Percentiles rank a stretch among this genome's conserved stretches.
Conservation (phyloP, 2,888 invertebrate genomes). For the Uloborus plumipes region DNA sequence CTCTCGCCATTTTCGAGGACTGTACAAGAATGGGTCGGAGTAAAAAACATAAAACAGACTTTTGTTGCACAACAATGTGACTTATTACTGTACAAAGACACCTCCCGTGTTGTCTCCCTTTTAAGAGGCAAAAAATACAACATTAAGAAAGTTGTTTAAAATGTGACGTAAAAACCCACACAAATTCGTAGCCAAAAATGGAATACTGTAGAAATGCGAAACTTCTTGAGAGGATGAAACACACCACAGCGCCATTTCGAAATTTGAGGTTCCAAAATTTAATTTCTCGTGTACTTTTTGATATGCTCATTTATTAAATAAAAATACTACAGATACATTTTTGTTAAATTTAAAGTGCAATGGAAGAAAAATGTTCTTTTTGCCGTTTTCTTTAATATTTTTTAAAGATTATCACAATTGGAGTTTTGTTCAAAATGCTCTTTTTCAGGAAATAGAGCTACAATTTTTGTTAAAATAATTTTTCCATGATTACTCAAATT, state of each 20-base stretch:
- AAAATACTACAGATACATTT: too few species aligned
- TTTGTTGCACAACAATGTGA: slow-evolving; percentile 44
- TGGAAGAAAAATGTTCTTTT: too few species aligned
- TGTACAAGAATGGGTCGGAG: slow-evolving; percentile 34
- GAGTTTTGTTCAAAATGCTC: too few species aligned
- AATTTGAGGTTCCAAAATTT: not conserved
- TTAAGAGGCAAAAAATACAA: slow-evolving; percentile 42
- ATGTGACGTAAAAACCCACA: slow-evolving; percentile 52
- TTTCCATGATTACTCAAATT: too few species aligned
- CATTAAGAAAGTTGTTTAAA: slow-evolving; percentile 42
- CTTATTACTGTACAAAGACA: slow-evolving; percentile 38
- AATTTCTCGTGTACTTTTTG: too few species aligned
- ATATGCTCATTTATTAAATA: too few species aligned
- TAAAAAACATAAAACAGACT: slow-evolving; percentile 56
- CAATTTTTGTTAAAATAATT: too few species aligned
- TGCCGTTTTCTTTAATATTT: too few species aligned
- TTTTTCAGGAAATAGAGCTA: too few species aligned
- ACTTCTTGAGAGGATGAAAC: not conserved
- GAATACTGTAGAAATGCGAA: slow-evolving; percentile 52
- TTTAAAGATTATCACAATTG: too few species aligned
- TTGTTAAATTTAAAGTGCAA: too few species aligned
- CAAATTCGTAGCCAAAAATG: slow-evolving; percentile 55
- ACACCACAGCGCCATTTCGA: not conserved
- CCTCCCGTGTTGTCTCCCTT: slow-evolving; percentile 18
- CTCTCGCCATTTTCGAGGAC: slow-evolving; percentile 2